Conservation (phyloP, 2,888 invertebrate genomes). For the Parasteatoda lunata region DNA sequence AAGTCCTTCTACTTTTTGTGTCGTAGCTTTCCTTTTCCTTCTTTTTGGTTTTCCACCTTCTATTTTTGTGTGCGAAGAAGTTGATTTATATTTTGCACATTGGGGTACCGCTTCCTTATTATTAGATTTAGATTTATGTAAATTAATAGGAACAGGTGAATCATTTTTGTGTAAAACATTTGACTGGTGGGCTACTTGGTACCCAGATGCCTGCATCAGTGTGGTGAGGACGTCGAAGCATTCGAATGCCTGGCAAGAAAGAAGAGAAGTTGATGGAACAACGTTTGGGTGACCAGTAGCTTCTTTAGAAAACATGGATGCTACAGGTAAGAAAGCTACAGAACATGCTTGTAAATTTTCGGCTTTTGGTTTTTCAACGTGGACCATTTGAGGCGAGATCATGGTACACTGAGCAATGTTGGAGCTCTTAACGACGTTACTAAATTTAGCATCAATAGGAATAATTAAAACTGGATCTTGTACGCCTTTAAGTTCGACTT, state of each 20-base stretch:
- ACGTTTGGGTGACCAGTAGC: slow-evolving; percentile 1
- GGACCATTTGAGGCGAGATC: slow-evolving; percentile 36
- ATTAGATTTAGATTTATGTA: slow-evolving; percentile 24
- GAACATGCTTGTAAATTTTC: slow-evolving; percentile 62
- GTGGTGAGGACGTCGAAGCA: slow-evolving; percentile 55
- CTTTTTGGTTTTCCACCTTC: slow-evolving; percentile 21
- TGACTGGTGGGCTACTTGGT: slow-evolving; percentile 45
- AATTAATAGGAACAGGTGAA: slow-evolving; percentile 16
- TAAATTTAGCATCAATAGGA: slow-evolving; percentile 30
- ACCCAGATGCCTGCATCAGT: slow-evolving; percentile 61
- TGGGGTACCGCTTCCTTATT: background rate
- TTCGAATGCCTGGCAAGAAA: slow-evolving; percentile 59
- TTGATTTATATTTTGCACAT: background rate
- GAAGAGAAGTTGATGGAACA: slow-evolving; percentile 26
- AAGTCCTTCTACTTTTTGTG: slow-evolving; percentile 41
- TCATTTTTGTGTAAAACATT: background rate
- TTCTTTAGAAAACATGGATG: slow-evolving; percentile 43
- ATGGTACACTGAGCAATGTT: slow-evolving; percentile 1
- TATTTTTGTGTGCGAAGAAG: background rate
- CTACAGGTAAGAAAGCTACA: slow-evolving; percentile 53
- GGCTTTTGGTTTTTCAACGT: slow-evolving; percentile 59
- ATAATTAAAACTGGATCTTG: slow-evolving; percentile 38
- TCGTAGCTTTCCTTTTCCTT: slow-evolving; percentile 17
- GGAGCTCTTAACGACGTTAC: background rate
- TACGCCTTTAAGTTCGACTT: slow-evolving; percentile 11